Evolutionary conservation across 2,797 vertebrate genomes (phyloP).

Genomic region (Lemur catta): DNA sequence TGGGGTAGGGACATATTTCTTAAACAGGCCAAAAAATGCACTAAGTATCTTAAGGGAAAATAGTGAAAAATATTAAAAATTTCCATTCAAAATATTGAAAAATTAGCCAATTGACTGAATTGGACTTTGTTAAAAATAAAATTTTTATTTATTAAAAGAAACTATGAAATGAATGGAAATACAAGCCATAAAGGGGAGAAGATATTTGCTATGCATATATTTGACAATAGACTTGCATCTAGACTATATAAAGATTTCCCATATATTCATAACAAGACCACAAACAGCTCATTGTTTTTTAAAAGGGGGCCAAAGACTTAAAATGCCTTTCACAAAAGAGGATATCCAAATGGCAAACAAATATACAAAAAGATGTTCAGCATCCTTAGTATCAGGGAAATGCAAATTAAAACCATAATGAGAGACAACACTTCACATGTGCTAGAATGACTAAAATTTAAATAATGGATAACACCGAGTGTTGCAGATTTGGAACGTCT

Average conservation of each 20-base stretch:
- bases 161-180: background rate
- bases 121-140: background rate
- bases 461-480: background rate
- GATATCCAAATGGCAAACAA: background rate
- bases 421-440: background rate
- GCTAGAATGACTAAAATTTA: background rate
- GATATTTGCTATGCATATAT: background rate
- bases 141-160: background rate
- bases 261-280: background rate
- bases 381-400: background rate
- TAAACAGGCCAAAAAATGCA: background rate
- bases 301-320: background rate
- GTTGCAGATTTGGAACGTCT: background rate
- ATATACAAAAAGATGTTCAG: background rate
- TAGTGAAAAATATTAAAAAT: background rate
- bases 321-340: background rate
- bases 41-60: background rate
- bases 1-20: background rate
- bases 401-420: too few species aligned
- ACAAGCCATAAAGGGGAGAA: background rate
- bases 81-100: background rate
- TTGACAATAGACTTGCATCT: background rate
- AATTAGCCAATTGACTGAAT: background rate
- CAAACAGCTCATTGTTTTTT: background rate
- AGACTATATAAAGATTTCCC: background rate